Conservation (phyloP, 23 tunicate genomes). For the Aplidium turbinatum region DNA sequence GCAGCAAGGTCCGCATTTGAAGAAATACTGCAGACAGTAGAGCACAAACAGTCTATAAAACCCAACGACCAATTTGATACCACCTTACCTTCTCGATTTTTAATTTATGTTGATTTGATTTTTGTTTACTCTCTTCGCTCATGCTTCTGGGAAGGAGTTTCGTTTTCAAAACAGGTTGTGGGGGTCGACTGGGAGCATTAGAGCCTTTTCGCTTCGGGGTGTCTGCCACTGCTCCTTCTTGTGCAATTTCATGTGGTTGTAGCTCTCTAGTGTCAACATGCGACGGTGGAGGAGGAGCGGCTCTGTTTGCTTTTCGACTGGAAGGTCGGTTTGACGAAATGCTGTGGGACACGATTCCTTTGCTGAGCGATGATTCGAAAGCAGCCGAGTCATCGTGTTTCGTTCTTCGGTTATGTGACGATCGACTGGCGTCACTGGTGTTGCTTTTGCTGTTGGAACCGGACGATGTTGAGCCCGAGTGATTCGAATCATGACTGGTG, state of each 20-base stretch:
- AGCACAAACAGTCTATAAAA: too few species aligned
- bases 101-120: slow-evolving; percentile 31
- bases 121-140: background rate
- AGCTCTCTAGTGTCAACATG: background rate
- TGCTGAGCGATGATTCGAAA: background rate
- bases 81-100: slow-evolving; percentile 76
- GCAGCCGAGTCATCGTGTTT: background rate
- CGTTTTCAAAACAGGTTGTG: slow-evolving; percentile 20
- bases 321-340: too few species aligned
- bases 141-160: background rate
- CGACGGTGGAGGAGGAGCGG: slow-evolving; percentile 57
- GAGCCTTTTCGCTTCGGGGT: background rate
- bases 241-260: background rate
- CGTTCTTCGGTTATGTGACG: background rate
- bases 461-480: too few species aligned
- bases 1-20: too few species aligned
- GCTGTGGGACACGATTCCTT: too few species aligned
- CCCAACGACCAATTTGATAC: background rate
- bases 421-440: too few species aligned
- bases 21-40: too few species aligned
- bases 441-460: too few species aligned
- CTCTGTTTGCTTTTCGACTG: slow-evolving; percentile 5
- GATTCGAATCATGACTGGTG: too few species aligned
- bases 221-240: background rate
- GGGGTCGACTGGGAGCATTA: slow-evolving; percentile 56